Conservation (phyloP, 2,113 vertebrate genomes). For the Periophthalmus modestus region DNA sequence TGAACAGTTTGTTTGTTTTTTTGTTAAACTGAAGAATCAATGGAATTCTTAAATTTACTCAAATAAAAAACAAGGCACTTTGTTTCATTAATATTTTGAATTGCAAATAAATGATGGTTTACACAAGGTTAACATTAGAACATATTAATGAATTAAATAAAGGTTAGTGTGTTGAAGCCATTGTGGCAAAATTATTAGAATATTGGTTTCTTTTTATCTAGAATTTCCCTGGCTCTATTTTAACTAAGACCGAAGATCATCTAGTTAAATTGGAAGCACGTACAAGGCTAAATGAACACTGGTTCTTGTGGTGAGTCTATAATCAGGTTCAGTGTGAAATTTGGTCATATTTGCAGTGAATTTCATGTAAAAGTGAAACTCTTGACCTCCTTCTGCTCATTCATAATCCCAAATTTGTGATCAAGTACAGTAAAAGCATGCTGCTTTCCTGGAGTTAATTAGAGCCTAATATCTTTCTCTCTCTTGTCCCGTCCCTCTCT, state of each 20-base stretch:
- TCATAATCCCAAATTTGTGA: constrained; percentile 9
- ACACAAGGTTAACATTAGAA: no score
- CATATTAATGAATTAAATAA: no score
- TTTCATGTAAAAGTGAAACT: neutral
- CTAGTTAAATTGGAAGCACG: neutral
- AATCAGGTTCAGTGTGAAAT: neutral
- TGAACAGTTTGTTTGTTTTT: no score
- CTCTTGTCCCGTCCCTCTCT: neutral
- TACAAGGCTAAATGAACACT: neutral
- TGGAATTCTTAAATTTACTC: no score
- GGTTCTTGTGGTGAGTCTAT: neutral
- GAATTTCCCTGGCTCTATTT: neutral
- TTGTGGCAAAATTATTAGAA: neutral
- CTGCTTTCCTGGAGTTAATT: constrained; percentile 1
- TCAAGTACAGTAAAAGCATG: neutral
- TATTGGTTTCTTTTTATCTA: neutral
- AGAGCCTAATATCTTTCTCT: constrained; percentile 22
- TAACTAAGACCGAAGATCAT: neutral
- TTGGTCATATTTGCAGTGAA: neutral
- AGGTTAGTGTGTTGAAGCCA: no score
- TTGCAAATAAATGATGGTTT: no score
- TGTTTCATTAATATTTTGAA: no score
- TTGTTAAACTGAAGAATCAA: no score
- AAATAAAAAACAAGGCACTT: no score
- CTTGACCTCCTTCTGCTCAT: neutral